Evolutionary conservation across 64 coral and sea anemone species (phyloP), one percentile per base, ranked within the genome.

Genomic region (Porites lutea): DNA sequence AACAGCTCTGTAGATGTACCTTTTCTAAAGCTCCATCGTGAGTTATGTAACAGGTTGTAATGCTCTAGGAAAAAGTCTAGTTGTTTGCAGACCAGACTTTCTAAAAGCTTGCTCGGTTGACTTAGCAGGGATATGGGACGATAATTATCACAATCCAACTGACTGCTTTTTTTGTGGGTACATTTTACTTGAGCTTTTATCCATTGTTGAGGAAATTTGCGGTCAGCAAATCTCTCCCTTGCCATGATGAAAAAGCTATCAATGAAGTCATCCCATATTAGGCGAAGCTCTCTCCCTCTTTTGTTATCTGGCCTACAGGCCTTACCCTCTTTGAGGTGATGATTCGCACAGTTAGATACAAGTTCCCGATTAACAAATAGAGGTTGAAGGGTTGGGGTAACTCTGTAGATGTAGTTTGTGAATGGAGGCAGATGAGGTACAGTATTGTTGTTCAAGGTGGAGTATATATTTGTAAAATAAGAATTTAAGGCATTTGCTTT

Each of bases 401-500:
- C 22, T 74, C 72, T 48, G 72, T 46, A 47, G 44, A 74, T 74
- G 72, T 46, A 16, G 22, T 48, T 74, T 48, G 13, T 10, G 37
- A 47, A 22, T 74, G 22, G 72, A 88, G 43, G 43, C 13, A 60
- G 58, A 59, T 20, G 74, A 81, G 62, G 19, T 43, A 45, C 27
- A 43, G 59, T 65, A 69, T 49, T 91, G 22, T 67, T 82, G 37
- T 59, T n/a, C 52, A 82, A 50, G 19, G 78, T 91, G 82, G 89
- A 71, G 45, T 67, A 68, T 59, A 91, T 59, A 59, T 79, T 71
- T 20, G 79, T 91, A 52, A 91, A 91, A 73, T 74, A 91, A 16
- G 77, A 63, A 68, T 90, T 90, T 18, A 90, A 37, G 48, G 45
- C 76, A 49, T 90, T 70, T 71, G 89, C 79, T 72, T 91, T 91